Evolutionary conservation across 2,113 vertebrate genomes (phyloP).

Genomic region (Scatophagus argus): DNA sequence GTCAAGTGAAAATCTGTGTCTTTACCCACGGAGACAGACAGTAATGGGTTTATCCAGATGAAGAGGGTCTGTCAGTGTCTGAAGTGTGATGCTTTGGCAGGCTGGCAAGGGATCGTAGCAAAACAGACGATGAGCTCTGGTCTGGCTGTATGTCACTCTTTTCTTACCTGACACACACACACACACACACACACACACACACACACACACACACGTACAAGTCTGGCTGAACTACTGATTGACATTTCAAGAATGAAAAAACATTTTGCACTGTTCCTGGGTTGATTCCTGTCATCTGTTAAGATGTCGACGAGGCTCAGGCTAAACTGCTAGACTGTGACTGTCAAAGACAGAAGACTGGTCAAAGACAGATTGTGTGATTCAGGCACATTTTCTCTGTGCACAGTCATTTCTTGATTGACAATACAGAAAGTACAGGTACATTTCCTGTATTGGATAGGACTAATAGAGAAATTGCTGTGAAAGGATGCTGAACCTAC

Average conservation of each 20-base stretch:
- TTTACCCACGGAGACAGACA: conserved; percentile 16
- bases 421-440: background rate
- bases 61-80: conserved; percentile 43
- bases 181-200: background rate
- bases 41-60: conserved; percentile 42
- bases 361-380: background rate
- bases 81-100: conserved; percentile 54
- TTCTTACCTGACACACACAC: conserved; percentile 22
- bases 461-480: background rate
- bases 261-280: background rate
- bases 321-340: background rate
- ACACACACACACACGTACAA: background rate
- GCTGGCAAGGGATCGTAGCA: conserved; percentile 22
- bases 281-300: conserved; percentile 29
- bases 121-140: conserved; percentile 33
- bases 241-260: conserved; percentile 28
- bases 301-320: background rate
- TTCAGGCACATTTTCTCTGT: background rate
- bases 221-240: conserved; percentile 38
- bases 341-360: background rate
- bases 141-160: conserved; percentile 33
- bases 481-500: background rate
- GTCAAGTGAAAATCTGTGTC: conserved; percentile 16
- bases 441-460: background rate
- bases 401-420: background rate